Evolutionary conservation across 2,888 invertebrate genomes (phyloP), one percentile per base, ranked within the genome.

Genomic region (Penaeus monodon): DNA sequence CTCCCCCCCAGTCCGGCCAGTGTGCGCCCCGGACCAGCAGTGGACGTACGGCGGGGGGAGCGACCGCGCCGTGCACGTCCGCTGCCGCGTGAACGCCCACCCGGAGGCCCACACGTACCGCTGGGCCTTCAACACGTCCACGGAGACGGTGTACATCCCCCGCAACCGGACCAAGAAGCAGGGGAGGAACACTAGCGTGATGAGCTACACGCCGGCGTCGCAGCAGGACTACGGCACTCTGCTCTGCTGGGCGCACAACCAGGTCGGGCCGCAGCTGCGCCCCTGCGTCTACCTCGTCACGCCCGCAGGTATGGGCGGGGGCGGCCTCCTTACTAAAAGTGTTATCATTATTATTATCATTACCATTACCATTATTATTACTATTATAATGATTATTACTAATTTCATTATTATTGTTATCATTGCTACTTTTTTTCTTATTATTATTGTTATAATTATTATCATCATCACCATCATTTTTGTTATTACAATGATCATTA

Each of bases 201-300:
- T 97, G 88, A 96, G 96, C 93, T 97, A 97, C 92, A 97, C 97
- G 14, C 97, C 97, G 0, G 94, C 95, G 66, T 95, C 96, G 27
- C 97, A 97, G 92, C 95, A 97, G 94, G 97, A 97, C 93, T 97
- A 97, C 91, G 97, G 97, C 10, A 97, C 97, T 27, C 94, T 97
- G 89, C 95, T 96, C 86, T 97, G 97, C 92, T 97, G 96, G 94
- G 97, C 96, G 22, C 95, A 95, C 92, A 97, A 97, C 93, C 94
- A 95, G 57, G 96, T 97, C 85, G 97, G 97, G 29, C 94, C 94
- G 91, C 97, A 97, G 93, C 95, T 95, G 92, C 94, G 95, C 88
- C 97, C 97, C 0, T 97, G 97, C 92, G 94, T 96, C 91, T 97
- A 97, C 93, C 96, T 97, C 93, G 94, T 97, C 22, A 93, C 96